Evolutionary conservation across 2,888 invertebrate species (phyloP).

Genomic region (Cerceris rybyensis): DNA sequence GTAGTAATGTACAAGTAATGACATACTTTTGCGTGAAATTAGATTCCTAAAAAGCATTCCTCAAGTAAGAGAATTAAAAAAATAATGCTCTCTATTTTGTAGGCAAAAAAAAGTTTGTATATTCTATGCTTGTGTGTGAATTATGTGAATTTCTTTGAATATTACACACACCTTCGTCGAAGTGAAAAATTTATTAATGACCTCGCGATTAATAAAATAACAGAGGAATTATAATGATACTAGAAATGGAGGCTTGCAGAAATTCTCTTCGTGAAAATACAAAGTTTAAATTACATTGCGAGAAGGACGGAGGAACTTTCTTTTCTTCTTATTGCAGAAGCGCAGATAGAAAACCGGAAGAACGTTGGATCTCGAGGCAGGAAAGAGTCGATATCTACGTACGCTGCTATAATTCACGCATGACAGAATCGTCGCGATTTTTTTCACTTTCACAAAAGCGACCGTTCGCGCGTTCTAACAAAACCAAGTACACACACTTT

Average conservation of each 20-base stretch:
- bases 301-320: slow-evolving; percentile 48
- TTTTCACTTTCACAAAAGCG: slow-evolving; percentile 77
- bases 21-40: too few relatives aligned
- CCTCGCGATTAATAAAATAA: too few relatives aligned
- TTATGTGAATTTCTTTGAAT: neutral
- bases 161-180: too few relatives aligned
- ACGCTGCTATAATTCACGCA: slow-evolving; percentile 75
- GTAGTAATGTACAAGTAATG: too few relatives aligned
- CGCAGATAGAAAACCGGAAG: slow-evolving; percentile 77
- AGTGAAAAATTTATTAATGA: too few relatives aligned
- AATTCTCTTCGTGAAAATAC: neutral
- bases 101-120: too few relatives aligned
- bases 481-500: slow-evolving; percentile 34
- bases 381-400: slow-evolving; percentile 65
- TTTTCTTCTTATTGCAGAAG: slow-evolving; percentile 58
- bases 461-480: slow-evolving; percentile 36
- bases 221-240: too few relatives aligned
- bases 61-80: too few relatives aligned
- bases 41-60: too few relatives aligned
- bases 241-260: too few relatives aligned
- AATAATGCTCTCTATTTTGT: too few relatives aligned
- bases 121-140: neutral
- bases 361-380: slow-evolving; percentile 57
- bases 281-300: neutral
- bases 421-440: slow-evolving; percentile 76